Conservation (phyloP, 2,888 invertebrate species). For the Drosophila barbarae region DNA sequence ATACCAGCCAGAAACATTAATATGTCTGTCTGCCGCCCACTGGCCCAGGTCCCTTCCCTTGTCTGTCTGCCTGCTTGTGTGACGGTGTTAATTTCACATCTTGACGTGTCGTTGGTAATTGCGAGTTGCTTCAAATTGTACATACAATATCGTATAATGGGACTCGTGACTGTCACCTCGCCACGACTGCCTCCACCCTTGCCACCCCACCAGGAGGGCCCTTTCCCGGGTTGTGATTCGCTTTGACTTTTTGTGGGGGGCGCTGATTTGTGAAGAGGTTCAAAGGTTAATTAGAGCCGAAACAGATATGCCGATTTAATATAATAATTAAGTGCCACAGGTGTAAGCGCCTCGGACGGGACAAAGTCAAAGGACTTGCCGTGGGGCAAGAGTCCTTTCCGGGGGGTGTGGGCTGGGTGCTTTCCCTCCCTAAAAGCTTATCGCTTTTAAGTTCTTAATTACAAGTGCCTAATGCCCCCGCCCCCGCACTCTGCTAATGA, state of each 20-base stretch:
- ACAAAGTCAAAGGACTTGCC: slow-evolving; percentile 44
- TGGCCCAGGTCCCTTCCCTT: slow-evolving; percentile 15
- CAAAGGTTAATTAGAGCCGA: slow-evolving; percentile 73
- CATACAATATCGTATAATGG: slow-evolving; percentile 54
- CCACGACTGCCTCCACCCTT: not conserved
- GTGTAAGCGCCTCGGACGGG: slow-evolving; percentile 37
- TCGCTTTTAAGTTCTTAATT: slow-evolving; percentile 36
- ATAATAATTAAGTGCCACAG: slow-evolving; percentile 70
- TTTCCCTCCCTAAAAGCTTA: slow-evolving; percentile 1
- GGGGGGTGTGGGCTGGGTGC: not conserved
- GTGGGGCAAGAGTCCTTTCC: not conserved
- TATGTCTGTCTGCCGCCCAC: slow-evolving; percentile 54
- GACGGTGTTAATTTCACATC: slow-evolving; percentile 75
- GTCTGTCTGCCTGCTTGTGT: slow-evolving; percentile 56
- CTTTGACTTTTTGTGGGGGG: slow-evolving; percentile 53
- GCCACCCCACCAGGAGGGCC: not conserved
- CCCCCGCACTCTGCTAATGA: slow-evolving; percentile 15
- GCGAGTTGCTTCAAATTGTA: slow-evolving; percentile 71
- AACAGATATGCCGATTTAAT: slow-evolving; percentile 71
- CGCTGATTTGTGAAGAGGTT: slow-evolving; percentile 71
- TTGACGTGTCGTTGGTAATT: slow-evolving; percentile 75
- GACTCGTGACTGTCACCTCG: slow-evolving; percentile 61
- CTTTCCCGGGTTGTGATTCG: slow-evolving; percentile 16
- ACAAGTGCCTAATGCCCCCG: slow-evolving; percentile 42
- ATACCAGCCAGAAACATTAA: slow-evolving; percentile 73